Evolutionary conservation across 2,797 vertebrate genomes (phyloP).

Genomic region (Brachyrhaphis roseni): DNA sequence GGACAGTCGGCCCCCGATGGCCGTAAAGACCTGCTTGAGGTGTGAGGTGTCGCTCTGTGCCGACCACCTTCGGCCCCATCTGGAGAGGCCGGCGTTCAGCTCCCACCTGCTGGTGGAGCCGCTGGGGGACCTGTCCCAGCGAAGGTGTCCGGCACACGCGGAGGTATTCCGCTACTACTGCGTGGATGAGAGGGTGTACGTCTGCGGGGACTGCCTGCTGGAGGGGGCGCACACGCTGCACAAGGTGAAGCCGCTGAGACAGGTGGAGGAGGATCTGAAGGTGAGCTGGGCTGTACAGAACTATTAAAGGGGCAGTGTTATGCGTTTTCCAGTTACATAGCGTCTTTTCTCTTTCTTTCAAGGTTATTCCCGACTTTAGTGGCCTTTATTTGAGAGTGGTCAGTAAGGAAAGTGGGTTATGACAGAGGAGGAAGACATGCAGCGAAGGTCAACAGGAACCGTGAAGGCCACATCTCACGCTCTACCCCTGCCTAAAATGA

Average conservation of each 20-base stretch:
- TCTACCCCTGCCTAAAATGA: no score
- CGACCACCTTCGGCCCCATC: conserved; percentile 76
- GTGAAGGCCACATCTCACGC: no score
- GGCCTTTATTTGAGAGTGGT: no score
- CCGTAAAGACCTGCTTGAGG: conserved; percentile 77
- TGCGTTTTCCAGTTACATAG: no score
- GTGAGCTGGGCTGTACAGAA: conserved; percentile 44
- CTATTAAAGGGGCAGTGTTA: background rate
- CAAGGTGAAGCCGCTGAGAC: conserved; percentile 73
- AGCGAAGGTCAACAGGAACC: no score
- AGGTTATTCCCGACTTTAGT: no score
- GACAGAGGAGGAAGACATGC: no score
- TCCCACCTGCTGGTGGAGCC: conserved; percentile 79
- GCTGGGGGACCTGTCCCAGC: conserved; percentile 68
- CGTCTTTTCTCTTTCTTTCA: no score
- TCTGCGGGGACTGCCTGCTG: conserved; percentile 77
- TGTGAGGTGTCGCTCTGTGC: conserved; percentile 80
- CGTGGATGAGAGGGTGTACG: conserved; percentile 73
- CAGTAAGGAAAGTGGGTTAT: no score
- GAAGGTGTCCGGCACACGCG: conserved; percentile 67
- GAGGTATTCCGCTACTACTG: conserved; percentile 80
- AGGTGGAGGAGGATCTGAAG: conserved; percentile 81
- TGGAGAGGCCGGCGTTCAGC: conserved; percentile 74
- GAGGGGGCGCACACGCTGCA: conserved; percentile 73
- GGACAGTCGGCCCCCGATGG: conserved; percentile 23